A percentile compares a stretch with the other conserved stretches of the same genome.
Evolutionary conservation across 2,113 vertebrate genomes (phyloP).

Genomic region (cattle (Bos taurus)): DNA sequence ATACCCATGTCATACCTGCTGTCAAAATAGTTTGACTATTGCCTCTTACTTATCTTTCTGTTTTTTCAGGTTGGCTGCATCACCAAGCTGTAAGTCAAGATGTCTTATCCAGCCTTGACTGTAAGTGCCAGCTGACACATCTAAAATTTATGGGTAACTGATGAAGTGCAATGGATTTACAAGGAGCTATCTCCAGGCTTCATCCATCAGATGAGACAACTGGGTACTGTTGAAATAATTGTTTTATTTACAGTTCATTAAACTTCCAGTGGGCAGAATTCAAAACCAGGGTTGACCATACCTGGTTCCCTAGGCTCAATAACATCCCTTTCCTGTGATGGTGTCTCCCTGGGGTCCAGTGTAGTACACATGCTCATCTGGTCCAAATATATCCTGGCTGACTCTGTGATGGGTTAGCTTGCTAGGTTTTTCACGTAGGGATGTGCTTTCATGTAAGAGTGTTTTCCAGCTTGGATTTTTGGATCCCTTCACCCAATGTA

Average conservation of each 20-base stretch:
- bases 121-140: constrained; percentile 14
- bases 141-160: constrained; percentile 42
- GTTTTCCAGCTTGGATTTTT: not conserved
- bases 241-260: constrained; percentile 44
- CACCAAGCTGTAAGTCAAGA: constrained; percentile 18
- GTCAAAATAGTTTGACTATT: constrained; percentile 26
- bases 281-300: not conserved
- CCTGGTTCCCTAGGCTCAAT: not conserved
- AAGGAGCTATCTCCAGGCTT: not conserved
- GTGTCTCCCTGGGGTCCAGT: not conserved
- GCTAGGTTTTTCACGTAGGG: not conserved
- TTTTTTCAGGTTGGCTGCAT: not conserved
- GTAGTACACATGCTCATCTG: not conserved
- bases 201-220: constrained; percentile 18
- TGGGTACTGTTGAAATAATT: constrained; percentile 30
- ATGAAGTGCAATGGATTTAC: constrained; percentile 44
- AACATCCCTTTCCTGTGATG: not conserved
- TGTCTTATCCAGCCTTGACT: constrained; percentile 32
- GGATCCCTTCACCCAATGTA: not conserved
- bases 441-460: not conserved
- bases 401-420: not conserved
- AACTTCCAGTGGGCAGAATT: not conserved
- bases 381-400: not conserved
- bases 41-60: not conserved
- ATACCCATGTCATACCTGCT: not conserved